phyloP scores from a whole-genome alignment of 1,140 invertebrate genomes.

The Hyphantria cunea region DNA sequence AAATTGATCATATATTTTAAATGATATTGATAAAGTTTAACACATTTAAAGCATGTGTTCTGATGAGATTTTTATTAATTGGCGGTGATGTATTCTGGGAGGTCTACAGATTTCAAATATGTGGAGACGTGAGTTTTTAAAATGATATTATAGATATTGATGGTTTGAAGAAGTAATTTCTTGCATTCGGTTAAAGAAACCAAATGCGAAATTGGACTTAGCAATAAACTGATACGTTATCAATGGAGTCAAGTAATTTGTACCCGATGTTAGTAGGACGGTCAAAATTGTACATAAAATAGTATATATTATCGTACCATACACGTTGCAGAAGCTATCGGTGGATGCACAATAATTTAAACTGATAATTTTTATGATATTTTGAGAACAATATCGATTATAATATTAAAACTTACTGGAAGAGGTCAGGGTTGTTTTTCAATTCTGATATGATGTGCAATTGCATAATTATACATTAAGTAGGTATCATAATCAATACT shows the following conservation, averaged over 20 bases:
- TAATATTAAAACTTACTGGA: conserved; percentile 21
- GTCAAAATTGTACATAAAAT: neutral
- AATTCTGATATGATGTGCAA: too few species aligned
- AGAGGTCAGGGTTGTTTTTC: conserved; percentile 20
- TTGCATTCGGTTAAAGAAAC: neutral
- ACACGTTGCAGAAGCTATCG: conserved; percentile 71
- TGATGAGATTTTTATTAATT: too few species aligned
- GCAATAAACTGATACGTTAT: conserved; percentile 56
- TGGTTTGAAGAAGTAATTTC: too few species aligned
- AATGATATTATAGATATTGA: too few species aligned
- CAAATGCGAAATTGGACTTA: conserved; percentile 25
- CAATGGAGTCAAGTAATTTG: conserved; percentile 66
- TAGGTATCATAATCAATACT: too few species aligned
- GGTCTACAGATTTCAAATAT: too few species aligned
- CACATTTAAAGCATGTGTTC: too few species aligned
- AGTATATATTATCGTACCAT: conserved; percentile 23
- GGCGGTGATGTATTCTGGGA: too few species aligned
- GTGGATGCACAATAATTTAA: conserved; percentile 31
- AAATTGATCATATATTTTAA: too few species aligned
- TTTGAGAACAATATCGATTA: conserved; percentile 7
- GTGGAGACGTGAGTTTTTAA: too few species aligned
- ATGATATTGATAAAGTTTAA: too few species aligned
- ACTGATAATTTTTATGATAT: conserved; percentile 16
- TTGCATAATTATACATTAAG: too few species aligned
- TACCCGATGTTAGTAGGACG: conserved; percentile 62